These are phyloP conservation scores for Sinocyclocheilus maitianheensis DNA, from an alignment of 2,113 vertebrate genomes.

Conservation along the genomic window DNA sequence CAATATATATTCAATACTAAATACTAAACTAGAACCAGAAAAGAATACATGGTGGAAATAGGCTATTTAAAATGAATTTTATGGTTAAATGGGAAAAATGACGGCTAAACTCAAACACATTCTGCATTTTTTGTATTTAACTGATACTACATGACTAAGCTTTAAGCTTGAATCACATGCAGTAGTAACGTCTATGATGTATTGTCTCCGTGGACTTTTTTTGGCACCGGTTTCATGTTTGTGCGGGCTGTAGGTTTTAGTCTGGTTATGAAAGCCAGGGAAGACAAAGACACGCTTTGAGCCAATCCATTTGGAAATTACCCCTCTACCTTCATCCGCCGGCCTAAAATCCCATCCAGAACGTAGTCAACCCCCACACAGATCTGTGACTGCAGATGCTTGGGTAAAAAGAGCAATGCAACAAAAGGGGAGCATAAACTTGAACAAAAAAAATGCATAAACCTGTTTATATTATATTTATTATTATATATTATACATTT, in stretches of 20 bases:
- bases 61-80: background rate
- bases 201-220: background rate
- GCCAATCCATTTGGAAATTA: conserved; percentile 43
- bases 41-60: background rate
- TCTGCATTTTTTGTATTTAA: background rate
- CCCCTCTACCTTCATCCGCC: conserved; percentile 27
- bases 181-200: background rate
- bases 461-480: background rate
- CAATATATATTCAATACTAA: too few relatives aligned
- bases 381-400: background rate
- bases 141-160: conserved; percentile 2
- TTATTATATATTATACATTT: background rate
- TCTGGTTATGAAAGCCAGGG: conserved; percentile 18
- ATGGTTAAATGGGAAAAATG: background rate
- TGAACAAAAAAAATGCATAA: conserved; percentile 32
- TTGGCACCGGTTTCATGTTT: conserved; percentile 32
- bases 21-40: too few relatives aligned
- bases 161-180: background rate
- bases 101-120: background rate
- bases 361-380: conserved; percentile 47
- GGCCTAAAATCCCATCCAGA: conserved; percentile 44
- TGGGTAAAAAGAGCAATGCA: conserved; percentile 39
- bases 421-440: conserved; percentile 46
- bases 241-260: conserved; percentile 11
- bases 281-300: conserved; percentile 28